Conservation (phyloP, 1,140 invertebrate genomes). For the Eumaeus atala region DNA sequence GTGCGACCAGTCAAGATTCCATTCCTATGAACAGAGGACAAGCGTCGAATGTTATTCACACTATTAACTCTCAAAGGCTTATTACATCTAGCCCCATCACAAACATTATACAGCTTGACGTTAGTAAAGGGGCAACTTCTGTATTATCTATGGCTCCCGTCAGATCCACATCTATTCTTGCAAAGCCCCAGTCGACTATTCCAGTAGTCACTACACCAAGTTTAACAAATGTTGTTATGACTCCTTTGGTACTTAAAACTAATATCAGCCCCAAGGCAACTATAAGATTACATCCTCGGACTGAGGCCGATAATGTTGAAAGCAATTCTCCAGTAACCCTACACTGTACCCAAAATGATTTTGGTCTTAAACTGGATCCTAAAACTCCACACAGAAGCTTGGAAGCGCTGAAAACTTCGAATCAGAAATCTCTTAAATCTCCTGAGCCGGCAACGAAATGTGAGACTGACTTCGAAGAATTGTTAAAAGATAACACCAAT, state of each 20-base stretch:
- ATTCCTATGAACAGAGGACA: constrained; percentile 41
- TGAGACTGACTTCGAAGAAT: constrained; percentile 72
- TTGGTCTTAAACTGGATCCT: constrained; percentile 5
- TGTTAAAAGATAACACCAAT: constrained; percentile 69
- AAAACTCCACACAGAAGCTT: constrained; percentile 5
- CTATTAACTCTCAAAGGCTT: constrained; percentile 48
- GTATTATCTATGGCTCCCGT: constrained; percentile 55
- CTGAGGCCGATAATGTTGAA: constrained; percentile 34
- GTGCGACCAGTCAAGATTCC: constrained; percentile 47
- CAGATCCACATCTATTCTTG: constrained; percentile 44
- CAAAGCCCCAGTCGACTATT: constrained; percentile 44
- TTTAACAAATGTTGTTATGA: constrained; percentile 52
- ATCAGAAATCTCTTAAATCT: constrained; percentile 11
- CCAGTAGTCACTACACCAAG: constrained; percentile 43
- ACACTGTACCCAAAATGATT: constrained; percentile 12
- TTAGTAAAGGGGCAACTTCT: constrained; percentile 46
- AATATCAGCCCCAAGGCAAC: constrained; percentile 31
- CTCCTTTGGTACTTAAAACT: constrained; percentile 54
- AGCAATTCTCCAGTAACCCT: constrained; percentile 12
- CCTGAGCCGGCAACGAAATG: constrained; percentile 45
- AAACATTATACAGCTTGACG: constrained; percentile 52
- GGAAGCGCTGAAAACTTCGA: constrained; percentile 1
- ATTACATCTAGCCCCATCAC: constrained; percentile 44
- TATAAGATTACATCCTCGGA: constrained; percentile 42
- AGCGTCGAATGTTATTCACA: constrained; percentile 57